phyloP scores from a whole-genome alignment of 2,113 vertebrate species.

The Tragelaphus scriptus region DNA sequence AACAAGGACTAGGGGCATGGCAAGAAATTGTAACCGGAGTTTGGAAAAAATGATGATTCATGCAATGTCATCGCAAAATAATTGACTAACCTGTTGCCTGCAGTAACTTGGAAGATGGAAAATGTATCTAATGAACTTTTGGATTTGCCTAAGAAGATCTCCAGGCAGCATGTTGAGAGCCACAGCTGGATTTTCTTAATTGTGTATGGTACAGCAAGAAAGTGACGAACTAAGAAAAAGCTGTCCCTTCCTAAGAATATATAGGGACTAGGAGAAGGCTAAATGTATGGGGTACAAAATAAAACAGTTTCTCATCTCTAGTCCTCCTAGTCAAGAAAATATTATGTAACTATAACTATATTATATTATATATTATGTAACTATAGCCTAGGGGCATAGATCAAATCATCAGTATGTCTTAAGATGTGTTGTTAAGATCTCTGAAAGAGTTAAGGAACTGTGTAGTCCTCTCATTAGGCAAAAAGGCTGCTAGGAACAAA shows the following conservation, averaged over 20 bases:
- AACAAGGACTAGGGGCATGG: not conserved
- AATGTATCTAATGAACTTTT: slow-evolving; percentile 20
- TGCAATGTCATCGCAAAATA: slow-evolving; percentile 17
- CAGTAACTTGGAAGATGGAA: slow-evolving; percentile 11
- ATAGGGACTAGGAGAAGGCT: not conserved
- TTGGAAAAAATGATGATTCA: slow-evolving; percentile 9
- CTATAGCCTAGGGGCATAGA: not conserved
- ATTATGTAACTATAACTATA: not conserved
- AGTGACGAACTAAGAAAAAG: slow-evolving; percentile 6
- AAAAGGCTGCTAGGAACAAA: not conserved
- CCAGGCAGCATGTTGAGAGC: not conserved
- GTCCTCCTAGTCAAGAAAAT: not conserved
- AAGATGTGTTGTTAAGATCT: not conserved
- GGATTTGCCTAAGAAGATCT: slow-evolving; percentile 46
- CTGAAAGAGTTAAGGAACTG: not conserved
- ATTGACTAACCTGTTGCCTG: slow-evolving; percentile 13
- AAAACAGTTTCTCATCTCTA: not conserved
- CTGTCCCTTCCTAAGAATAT: not conserved
- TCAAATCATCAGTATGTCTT: not conserved
- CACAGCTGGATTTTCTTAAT: slow-evolving; percentile 34
- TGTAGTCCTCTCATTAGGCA: not conserved
- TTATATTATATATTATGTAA: not conserved
- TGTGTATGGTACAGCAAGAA: slow-evolving; percentile 21
- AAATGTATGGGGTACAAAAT: not conserved
- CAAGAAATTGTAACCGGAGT: not conserved